phyloP scores from a whole-genome alignment of 1,140 invertebrate species.

The Akabosia matsudoensis region DNA sequence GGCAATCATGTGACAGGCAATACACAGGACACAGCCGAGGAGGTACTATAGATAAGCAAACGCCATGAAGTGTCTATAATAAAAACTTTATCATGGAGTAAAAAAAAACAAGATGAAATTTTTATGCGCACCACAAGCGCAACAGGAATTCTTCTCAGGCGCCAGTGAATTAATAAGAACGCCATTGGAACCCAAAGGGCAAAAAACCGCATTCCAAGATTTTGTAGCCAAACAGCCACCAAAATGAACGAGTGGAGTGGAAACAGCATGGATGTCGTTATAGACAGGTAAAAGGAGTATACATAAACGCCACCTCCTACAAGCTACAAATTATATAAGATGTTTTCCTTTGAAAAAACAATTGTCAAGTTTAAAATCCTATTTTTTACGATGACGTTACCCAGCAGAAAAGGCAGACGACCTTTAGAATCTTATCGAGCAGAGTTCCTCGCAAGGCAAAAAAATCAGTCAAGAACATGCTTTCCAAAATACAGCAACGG shows the following conservation, averaged over 20 bases:
- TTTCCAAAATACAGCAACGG: no score
- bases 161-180: neutral
- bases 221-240: neutral
- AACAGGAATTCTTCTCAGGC: neutral
- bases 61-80: no score
- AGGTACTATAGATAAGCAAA: neutral
- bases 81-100: neutral
- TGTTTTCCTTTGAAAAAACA: no score
- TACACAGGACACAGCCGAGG: neutral
- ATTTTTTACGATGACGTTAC: no score
- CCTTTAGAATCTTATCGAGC: neutral
- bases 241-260: no score
- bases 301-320: neutral
- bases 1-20: neutral
- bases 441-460: neutral
- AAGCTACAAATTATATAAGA: neutral
- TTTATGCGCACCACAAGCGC: neutral
- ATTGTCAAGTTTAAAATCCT: no score
- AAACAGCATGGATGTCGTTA: no score
- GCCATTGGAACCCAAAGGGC: slow-evolving; percentile 26
- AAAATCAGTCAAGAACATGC: neutral
- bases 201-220: slow-evolving; percentile 17
- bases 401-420: neutral
- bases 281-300: no score
- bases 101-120: no score